These are phyloP conservation scores for Xestia rhomboidea DNA, from an alignment of 2,888 invertebrate species.

Conservation along the genomic window DNA sequence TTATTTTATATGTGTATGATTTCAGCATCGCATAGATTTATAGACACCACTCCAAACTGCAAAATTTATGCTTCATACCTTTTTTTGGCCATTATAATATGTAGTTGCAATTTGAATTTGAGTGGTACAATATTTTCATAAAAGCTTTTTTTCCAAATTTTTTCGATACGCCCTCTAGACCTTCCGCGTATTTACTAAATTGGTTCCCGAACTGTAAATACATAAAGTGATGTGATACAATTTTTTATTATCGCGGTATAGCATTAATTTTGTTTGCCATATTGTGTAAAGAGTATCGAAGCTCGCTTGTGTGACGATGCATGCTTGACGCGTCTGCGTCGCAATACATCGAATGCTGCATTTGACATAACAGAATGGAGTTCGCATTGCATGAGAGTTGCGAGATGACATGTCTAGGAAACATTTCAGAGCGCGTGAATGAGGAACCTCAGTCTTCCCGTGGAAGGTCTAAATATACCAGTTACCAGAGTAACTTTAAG, in stretches of 20 bases:
- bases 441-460: slow-evolving; percentile 94
- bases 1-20: slow-evolving; percentile 86
- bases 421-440: slow-evolving; percentile 96
- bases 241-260: slow-evolving; percentile 73
- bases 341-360: slow-evolving; percentile 59
- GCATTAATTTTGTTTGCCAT: slow-evolving; percentile 84
- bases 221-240: slow-evolving; percentile 69
- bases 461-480: slow-evolving; percentile 95
- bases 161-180: slow-evolving; percentile 81
- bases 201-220: slow-evolving; percentile 79
- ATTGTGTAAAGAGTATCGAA: slow-evolving; percentile 63
- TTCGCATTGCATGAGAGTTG: slow-evolving; percentile 79
- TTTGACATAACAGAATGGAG: slow-evolving; percentile 62
- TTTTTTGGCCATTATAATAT: slow-evolving; percentile 77
- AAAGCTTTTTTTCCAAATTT: slow-evolving; percentile 82
- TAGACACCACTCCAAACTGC: slow-evolving; percentile 81
- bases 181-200: slow-evolving; percentile 86
- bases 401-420: slow-evolving; percentile 87
- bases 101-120: slow-evolving; percentile 80
- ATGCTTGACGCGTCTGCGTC: slow-evolving; percentile 70
- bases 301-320: slow-evolving; percentile 82
- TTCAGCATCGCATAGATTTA: slow-evolving; percentile 83
- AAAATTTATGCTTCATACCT: slow-evolving; percentile 83
- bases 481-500: slow-evolving; percentile 96
- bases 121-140: slow-evolving; percentile 77